Percentiles rank a stretch among this genome's conserved stretches.
These are phyloP conservation scores for Pomatorhinus ruficollis DNA, from an alignment of 2,113 vertebrate genomes.

Conservation along the genomic window DNA sequence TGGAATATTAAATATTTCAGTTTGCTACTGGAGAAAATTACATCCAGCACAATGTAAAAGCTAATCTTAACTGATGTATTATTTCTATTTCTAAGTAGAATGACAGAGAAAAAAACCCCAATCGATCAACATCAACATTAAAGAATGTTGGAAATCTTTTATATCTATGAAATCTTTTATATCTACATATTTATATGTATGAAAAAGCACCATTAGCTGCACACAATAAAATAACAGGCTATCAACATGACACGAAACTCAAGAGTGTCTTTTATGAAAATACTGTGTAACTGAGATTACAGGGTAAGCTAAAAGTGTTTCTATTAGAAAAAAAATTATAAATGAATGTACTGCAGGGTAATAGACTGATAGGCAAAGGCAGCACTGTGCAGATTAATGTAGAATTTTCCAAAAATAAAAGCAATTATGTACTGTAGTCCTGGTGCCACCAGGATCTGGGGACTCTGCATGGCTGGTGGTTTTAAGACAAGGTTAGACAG, in stretches of 20 bases:
- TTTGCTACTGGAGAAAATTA: neutral
- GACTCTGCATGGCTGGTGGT: neutral
- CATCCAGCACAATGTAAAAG: neutral
- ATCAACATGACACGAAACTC: neutral
- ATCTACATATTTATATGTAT: neutral
- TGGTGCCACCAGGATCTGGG: neutral
- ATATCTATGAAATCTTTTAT: neutral
- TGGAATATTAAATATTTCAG: neutral
- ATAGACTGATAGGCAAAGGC: neutral
- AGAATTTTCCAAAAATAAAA: neutral
- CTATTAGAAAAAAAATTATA: neutral
- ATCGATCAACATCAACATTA: neutral
- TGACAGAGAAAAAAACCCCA: neutral
- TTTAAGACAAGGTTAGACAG: neutral
- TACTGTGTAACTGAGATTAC: neutral
- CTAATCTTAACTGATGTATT: neutral
- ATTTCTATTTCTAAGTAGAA: neutral
- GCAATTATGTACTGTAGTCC: accelerated
- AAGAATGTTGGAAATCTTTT: neutral
- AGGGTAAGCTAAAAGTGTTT: neutral
- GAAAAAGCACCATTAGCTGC: neutral
- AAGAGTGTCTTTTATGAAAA: neutral
- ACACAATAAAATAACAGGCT: neutral
- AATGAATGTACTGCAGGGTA: neutral
- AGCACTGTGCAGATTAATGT: neutral